Evolutionary conservation across 2,113 vertebrate species (phyloP).

Genomic region (Ceyx melanurus): DNA sequence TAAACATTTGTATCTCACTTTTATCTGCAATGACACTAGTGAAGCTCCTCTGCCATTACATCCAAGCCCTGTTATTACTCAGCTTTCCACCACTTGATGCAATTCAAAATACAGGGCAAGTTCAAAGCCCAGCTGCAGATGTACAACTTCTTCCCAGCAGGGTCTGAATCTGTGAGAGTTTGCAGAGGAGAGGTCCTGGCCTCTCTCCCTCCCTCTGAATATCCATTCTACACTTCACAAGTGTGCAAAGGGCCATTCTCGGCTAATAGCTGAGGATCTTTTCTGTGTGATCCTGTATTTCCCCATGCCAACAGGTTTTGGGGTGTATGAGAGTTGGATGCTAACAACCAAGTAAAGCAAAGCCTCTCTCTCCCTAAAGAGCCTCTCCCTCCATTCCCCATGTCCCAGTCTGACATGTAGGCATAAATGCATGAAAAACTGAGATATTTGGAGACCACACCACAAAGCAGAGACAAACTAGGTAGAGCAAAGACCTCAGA

Average conservation of each 20-base stretch:
- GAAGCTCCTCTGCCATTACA: background rate
- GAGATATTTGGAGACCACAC: background rate
- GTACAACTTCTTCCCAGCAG: background rate
- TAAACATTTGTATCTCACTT: background rate
- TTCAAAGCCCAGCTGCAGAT: background rate
- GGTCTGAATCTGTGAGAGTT: background rate
- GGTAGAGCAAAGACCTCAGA: background rate
- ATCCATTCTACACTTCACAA: background rate
- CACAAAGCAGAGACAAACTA: background rate
- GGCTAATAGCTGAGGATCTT: background rate
- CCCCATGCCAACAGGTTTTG: background rate
- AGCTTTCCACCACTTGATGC: background rate
- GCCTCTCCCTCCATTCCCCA: background rate
- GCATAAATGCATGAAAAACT: background rate
- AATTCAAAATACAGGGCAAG: background rate
- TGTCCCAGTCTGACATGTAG: accelerated
- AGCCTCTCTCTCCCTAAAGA: background rate
- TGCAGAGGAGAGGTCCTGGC: background rate
- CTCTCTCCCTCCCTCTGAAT: background rate
- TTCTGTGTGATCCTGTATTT: background rate
- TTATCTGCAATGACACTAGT: background rate
- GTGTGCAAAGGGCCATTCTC: accelerated
- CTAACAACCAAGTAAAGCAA: background rate
- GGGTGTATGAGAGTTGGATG: background rate
- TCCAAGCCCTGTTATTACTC: background rate